Conservation (phyloP, 2,888 invertebrate genomes). For the Nemurella pictetii region DNA sequence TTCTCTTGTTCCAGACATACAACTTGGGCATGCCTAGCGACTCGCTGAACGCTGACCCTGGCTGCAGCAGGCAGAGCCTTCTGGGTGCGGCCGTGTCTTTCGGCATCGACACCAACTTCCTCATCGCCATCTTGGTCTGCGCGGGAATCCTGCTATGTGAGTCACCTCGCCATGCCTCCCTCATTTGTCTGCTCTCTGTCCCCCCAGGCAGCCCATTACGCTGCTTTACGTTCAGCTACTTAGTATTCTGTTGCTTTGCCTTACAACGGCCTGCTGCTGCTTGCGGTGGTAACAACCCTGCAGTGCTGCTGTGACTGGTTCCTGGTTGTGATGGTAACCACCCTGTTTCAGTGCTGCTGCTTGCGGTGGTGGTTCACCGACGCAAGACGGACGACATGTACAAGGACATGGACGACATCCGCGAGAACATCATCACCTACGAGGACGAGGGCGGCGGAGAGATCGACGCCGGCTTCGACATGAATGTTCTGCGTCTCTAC, state of each 20-base stretch:
- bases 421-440: conserved; percentile 97
- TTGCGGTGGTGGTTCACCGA: conserved; percentile 87
- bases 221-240: too few species aligned
- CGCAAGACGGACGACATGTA: conserved; percentile 84
- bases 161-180: too few species aligned
- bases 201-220: too few species aligned
- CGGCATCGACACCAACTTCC: conserved; percentile 82
- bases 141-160: conserved; percentile 79
- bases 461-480: conserved; percentile 91
- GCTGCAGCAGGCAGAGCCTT: conserved; percentile 65
- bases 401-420: conserved; percentile 92
- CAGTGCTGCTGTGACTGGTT: too few species aligned
- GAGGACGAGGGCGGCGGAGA: conserved; percentile 99
- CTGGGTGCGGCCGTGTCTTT: conserved; percentile 78
- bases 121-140: conserved; percentile 89
- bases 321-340: too few species aligned
- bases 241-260: too few species aligned
- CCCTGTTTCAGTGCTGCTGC: conserved; percentile 68
- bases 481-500: conserved; percentile 75
- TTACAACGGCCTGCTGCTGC: too few species aligned
- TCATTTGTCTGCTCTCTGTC: too few species aligned
- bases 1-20: conserved; percentile 73
- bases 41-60: conserved; percentile 69
- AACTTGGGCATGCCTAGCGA: conserved; percentile 84
- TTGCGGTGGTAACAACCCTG: too few species aligned